Conservation (phyloP, 2,113 vertebrate species). For the Edolisoma coerulescens region DNA sequence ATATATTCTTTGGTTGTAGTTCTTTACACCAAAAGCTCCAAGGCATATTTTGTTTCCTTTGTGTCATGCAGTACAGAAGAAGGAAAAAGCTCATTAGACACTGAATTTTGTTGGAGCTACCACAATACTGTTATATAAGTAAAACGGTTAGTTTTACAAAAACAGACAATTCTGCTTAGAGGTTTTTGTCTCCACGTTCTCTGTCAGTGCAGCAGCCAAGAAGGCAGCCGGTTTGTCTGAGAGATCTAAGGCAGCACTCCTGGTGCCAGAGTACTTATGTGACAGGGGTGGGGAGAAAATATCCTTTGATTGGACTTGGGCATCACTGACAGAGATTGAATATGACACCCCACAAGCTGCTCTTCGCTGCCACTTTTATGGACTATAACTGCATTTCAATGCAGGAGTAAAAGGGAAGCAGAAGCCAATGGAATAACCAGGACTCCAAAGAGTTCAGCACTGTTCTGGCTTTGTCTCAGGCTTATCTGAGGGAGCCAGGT, state of each 20-base stretch:
- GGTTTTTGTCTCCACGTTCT: neutral
- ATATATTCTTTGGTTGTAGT: neutral
- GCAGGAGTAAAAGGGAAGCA: neutral
- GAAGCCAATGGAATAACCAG: neutral
- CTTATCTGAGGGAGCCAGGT: constrained; percentile 11
- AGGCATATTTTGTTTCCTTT: neutral
- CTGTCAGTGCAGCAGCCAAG: neutral
- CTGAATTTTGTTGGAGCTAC: neutral
- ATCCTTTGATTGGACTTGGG: neutral
- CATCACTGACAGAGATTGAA: neutral
- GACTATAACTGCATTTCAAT: neutral
- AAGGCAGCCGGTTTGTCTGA: neutral
- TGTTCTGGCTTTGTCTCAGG: neutral
- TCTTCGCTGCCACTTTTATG: neutral
- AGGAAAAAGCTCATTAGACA: neutral
- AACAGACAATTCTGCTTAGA: neutral
- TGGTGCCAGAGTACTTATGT: neutral
- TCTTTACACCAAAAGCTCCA: neutral
- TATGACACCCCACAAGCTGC: neutral
- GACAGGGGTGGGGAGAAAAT: neutral
- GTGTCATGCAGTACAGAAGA: neutral
- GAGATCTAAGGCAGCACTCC: neutral
- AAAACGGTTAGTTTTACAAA: neutral
- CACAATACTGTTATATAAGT: neutral
- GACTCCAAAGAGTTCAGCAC: neutral